Evolutionary conservation across 2,797 vertebrate species (phyloP), one percentile per base, ranked within the genome.

Genomic region (Pteropus rufus): DNA sequence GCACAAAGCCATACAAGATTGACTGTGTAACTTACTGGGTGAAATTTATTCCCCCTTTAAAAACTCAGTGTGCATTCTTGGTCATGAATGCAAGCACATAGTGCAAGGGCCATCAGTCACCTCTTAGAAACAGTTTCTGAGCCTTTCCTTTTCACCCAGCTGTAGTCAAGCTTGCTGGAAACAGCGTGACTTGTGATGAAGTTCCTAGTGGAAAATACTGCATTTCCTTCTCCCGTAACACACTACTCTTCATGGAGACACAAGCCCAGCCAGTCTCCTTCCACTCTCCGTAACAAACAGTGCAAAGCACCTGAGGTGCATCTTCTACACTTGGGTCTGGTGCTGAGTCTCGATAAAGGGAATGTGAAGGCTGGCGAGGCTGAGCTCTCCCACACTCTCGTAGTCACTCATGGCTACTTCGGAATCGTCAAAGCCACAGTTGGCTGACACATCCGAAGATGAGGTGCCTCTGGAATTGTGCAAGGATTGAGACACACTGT

Each of bases 301-400:
- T 85, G 46, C 94, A 82, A 96, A 94, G 96, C 34, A 93, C 88
- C 49, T 19, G 18, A 7, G 77, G 26, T 26, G 26, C 15, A 64
- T 94, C 67, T 90, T 97, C 99, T 99, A 99, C 97, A 99, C 99
- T 98, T 99, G 99, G 41, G 99, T 99, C 98, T 99, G 99, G 94
- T 99, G 99, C 98, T 99, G 99, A 19, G 98, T 98, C 98, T 99
- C 99, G 88, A 98, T 76, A 77, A 99, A 99, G 67, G 99, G 99
- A 96, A 98, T 97, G 98, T 98, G 98, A 96, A 98, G 96, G 77
- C 98, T 98, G 97, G 98, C 96, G 67, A 99, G 97, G 91, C 97
- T 98, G 93, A 99, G 98, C 92, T 99, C 99, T 4, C 99, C 99
- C 95, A 99, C 97, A 2, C 99, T 99, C 97, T 99, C 99, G 82